Evolutionary conservation across 2,888 invertebrate genomes (phyloP), one percentile per base, ranked within the genome.

Genomic region (Hirtodrosophila histrioides): DNA sequence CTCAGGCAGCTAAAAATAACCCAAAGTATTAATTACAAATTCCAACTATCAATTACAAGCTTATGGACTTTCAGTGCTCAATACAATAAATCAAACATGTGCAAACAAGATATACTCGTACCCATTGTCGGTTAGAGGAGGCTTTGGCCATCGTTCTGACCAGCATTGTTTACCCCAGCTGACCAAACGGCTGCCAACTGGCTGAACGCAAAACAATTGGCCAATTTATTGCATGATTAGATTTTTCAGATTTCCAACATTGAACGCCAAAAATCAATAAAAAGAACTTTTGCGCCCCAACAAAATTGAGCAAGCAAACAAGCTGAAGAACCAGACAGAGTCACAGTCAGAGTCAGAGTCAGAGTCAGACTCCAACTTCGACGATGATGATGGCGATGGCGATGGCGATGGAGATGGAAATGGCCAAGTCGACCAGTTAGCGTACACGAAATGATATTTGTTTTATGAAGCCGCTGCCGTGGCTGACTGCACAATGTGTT

Each of bases 161-260:
- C 57, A 50, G 53, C 74, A 77, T 77, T 77, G 75, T 75, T 56
- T 58, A n/a, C 27, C 0, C 23, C 60, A 61, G 54, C 66, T 75
- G 50, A 57, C 45, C 60, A 60, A 64, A 46, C 41, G 45, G 35
- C 56, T 57, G 57, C 57, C 67, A 56, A 41, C 41, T 71, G 50
- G 69, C 61, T 62, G 67, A 55, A 57, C 53, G 58, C 49, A 69
- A 84, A 81, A 86, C 85, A 86, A 88, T 87, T 88, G 86, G 86
- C 83, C 88, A 88, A 88, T 86, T 86, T 88, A 86, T 87, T 78
- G 86, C 83, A 73, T 85, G 86, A 88, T 87, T 80, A 73, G 80
- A 82, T 85, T 73, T 73, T 73, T 65, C 44, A 53, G 69, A 74
- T 75, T 71, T 67, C 48, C 51, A 72, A 60, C 60, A 62, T 27